Percentiles rank a stretch among this genome's conserved stretches.
Conservation (phyloP, 2,888 invertebrate species). For the Alviniconcha strummeri region DNA sequence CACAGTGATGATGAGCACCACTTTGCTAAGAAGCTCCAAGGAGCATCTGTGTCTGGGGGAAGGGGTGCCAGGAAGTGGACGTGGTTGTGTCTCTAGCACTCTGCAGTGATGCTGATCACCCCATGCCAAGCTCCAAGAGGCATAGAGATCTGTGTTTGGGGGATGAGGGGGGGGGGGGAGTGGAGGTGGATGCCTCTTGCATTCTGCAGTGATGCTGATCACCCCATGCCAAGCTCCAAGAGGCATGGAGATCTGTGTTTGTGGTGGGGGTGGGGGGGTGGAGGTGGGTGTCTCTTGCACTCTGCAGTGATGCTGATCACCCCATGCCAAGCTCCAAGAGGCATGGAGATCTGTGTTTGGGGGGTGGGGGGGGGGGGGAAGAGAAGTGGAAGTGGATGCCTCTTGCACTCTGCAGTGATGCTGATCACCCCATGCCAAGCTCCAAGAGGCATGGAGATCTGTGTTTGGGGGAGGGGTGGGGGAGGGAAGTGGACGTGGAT, state of each 20-base stretch:
- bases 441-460: conserved; percentile 85
- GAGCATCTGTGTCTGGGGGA: not conserved
- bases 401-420: conserved; percentile 70
- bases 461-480: conserved; percentile 86
- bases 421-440: no score
- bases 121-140: no score
- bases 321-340: conserved; percentile 87
- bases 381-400: not conserved
- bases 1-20: no score
- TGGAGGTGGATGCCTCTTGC: no score
- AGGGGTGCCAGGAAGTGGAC: not conserved
- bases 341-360: conserved; percentile 84
- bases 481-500: conserved; percentile 81
- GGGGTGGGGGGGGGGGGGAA: not conserved
- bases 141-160: no score
- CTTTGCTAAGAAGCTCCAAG: no score
- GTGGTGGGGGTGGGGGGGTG: not conserved
- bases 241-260: conserved; percentile 86
- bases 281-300: no score
- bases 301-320: conserved; percentile 80
- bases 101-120: no score
- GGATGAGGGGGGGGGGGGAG: no score
- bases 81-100: conserved; percentile 74
- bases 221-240: conserved; percentile 87
- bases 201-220: conserved; percentile 78